phyloP scores from a whole-genome alignment of 2,113 vertebrate species.

The Apeltes quadracus region DNA sequence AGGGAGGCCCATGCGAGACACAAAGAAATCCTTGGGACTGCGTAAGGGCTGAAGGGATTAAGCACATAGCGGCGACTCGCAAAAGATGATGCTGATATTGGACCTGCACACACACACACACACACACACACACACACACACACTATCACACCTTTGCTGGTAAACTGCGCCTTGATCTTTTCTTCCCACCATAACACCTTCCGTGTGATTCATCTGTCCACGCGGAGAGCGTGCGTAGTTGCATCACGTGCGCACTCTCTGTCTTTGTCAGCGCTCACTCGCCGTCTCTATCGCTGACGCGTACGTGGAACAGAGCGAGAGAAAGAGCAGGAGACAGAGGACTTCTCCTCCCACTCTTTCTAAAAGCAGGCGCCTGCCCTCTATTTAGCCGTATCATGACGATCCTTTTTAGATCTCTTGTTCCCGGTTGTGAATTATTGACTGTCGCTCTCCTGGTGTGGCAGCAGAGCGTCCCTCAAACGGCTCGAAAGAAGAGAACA shows the following conservation, averaged over 20 bases:
- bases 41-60: too few relatives aligned
- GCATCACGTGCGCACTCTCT: slow-evolving; percentile 5
- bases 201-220: slow-evolving; percentile 46
- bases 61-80: too few relatives aligned
- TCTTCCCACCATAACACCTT: slow-evolving; percentile 41
- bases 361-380: slow-evolving; percentile 35
- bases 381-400: slow-evolving; percentile 51
- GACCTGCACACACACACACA: slow-evolving; percentile 1
- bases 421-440: slow-evolving; percentile 75
- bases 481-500: slow-evolving; percentile 48
- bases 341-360: slow-evolving; percentile 60
- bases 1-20: too few relatives aligned
- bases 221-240: slow-evolving; percentile 25
- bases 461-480: slow-evolving; percentile 46
- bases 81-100: background rate
- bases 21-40: background rate
- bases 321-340: slow-evolving; percentile 11
- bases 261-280: slow-evolving; percentile 27
- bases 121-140: background rate
- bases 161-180: slow-evolving; percentile 59
- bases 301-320: slow-evolving; percentile 17
- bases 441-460: slow-evolving; percentile 42
- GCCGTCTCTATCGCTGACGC: slow-evolving; percentile 33
- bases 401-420: slow-evolving; percentile 66
- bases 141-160: slow-evolving; percentile 28